Evolutionary conservation across 2,113 vertebrate genomes (phyloP), one percentile per base, ranked within the genome.

Genomic region (Centrocercus urophasianus): DNA sequence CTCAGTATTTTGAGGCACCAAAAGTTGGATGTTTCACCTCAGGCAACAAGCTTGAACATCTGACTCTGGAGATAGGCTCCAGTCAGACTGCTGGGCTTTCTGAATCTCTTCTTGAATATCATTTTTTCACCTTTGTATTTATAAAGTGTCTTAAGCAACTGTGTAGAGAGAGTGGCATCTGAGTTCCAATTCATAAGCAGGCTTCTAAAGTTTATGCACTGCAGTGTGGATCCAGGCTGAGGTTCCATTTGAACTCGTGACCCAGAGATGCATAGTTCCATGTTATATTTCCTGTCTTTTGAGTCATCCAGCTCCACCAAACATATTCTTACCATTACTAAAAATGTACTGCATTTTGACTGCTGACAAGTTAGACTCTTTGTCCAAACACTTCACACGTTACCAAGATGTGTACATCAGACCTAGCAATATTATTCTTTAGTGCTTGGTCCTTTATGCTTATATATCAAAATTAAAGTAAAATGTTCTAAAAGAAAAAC

Each of bases 361-460:
- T 95, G 91, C 71, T 72, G 87, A 89, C 78, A 91, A n/a, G 30
- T 78, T 90, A 60, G 70, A 32, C 60, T 81, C 25, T 80, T 72
- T 89, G 84, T 82, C 82, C 47, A 52, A 10, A 82, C 61, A 59
- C n/a, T 79, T 96, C 45, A 48, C 7, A 3, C 72, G 27, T 72
- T 93, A 87, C 22, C 43, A 65, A 50, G 42, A 61, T 85, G 47
- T 52, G 38, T 72, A 57, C 18, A 21, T 85, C 66, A 93, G 63
- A 52, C 10, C 17, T 76, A 42, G 15, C 30, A 69, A 40, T 60
- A 10, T 61, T 82, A 65, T 13, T 93, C n/a, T 84, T 66, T 77
- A 71, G 25, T 91, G 16, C 40, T 73, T 72, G 48, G 50, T 77
- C 28, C 21, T 89, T 57, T 64, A 5, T 63, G 17, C 34, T 67